A percentile compares a stretch with the other conserved stretches of the same genome.
Evolutionary conservation across 1,140 invertebrate genomes (phyloP).

Genomic region (Eurosta solidaginis): DNA sequence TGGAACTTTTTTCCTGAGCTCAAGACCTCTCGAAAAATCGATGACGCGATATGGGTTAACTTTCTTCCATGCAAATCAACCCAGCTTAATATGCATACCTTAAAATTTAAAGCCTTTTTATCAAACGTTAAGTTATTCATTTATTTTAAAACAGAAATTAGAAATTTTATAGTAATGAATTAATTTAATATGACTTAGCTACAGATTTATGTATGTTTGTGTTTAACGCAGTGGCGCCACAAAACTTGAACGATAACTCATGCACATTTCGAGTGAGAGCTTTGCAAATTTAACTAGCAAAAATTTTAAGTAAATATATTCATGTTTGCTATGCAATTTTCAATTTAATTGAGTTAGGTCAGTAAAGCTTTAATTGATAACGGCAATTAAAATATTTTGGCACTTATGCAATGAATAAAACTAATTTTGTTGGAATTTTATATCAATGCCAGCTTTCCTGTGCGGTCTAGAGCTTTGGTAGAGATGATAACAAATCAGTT

Average conservation of each 20-base stretch:
- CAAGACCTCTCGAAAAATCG: too few species aligned
- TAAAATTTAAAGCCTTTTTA: too few species aligned
- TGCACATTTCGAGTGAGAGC: background rate
- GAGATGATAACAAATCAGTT: too few species aligned
- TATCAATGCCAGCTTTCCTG: too few species aligned
- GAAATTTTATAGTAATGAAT: background rate
- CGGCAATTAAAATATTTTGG: conserved; percentile 13
- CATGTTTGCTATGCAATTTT: background rate
- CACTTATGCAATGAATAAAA: background rate
- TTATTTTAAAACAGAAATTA: background rate
- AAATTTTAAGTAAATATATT: background rate
- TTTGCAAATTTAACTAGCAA: background rate
- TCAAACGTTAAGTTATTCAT: too few species aligned
- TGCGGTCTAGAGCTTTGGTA: too few species aligned
- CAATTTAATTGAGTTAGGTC: conserved; percentile 11
- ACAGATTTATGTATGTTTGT: background rate
- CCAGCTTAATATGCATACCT: background rate
- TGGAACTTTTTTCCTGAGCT: too few species aligned
- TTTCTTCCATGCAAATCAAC: too few species aligned
- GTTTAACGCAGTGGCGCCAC: background rate
- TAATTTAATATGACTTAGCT: background rate
- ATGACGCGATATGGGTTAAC: too few species aligned
- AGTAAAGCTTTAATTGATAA: conserved; percentile 5
- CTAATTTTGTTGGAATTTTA: background rate
- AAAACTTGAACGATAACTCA: background rate